Evolutionary conservation across 2,113 vertebrate genomes (phyloP).

Genomic region (Pachyramphus minor): DNA sequence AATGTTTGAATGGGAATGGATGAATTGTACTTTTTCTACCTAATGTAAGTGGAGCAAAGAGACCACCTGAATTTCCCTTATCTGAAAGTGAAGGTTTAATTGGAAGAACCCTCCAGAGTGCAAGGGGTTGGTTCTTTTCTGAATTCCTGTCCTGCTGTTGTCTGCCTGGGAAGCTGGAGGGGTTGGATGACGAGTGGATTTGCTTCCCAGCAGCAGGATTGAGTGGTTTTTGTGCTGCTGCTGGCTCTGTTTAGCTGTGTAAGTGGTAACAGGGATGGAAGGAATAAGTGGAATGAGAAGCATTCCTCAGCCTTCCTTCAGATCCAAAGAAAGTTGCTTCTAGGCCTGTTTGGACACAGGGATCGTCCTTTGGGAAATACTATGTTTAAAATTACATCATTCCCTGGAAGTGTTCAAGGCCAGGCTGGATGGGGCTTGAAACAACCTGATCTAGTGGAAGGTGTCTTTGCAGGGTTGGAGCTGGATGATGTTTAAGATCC

Average conservation of each 20-base stretch:
- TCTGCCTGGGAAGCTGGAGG: not conserved
- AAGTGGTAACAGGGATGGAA: not conserved
- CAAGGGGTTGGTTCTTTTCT: not conserved
- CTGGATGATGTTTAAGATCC: not conserved
- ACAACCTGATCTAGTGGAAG: not conserved
- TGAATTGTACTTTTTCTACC: not conserved
- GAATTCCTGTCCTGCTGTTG: not conserved
- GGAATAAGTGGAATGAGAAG: not conserved
- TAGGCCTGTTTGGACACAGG: not conserved
- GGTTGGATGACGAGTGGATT: not conserved
- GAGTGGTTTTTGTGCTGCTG: not conserved
- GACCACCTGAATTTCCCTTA: not conserved
- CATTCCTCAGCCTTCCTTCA: not conserved
- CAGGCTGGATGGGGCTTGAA: fast-evolving
- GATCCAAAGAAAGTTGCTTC: not conserved
- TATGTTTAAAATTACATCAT: not conserved
- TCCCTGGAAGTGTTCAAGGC: not conserved
- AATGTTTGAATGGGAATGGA: not conserved
- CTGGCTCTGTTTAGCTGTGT: not conserved
- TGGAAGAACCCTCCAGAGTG: not conserved
- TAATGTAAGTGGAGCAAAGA: not conserved
- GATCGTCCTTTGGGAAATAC: not conserved
- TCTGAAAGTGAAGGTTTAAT: not conserved
- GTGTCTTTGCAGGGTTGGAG: not conserved
- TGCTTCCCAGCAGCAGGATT: fast-evolving